A percentile compares a stretch with the other conserved stretches of the same genome.
phyloP scores from a whole-genome alignment of 2,888 invertebrate species.

The Scaptomyza tumidula region DNA sequence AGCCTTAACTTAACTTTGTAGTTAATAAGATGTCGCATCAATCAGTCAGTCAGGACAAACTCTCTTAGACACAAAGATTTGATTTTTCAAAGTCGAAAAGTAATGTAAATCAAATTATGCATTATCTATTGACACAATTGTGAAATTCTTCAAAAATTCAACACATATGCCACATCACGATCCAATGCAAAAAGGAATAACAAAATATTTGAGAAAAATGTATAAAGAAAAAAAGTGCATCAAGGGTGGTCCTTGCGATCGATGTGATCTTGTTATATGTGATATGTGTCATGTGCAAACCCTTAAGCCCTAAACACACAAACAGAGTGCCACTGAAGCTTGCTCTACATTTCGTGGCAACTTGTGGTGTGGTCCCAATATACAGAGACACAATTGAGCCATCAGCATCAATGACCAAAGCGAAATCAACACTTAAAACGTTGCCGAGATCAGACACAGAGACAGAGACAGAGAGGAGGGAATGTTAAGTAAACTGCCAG shows the following conservation, averaged over 20 bases:
- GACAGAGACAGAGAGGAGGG: constrained; percentile 1
- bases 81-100: not conserved
- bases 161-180: not conserved
- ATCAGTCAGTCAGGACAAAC: not conserved
- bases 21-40: not conserved
- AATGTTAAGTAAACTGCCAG: constrained; percentile 53
- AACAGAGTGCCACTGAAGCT: constrained; percentile 4
- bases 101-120: not conserved
- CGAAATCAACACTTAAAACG: constrained; percentile 42
- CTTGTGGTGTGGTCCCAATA: constrained; percentile 68
- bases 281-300: constrained; percentile 45
- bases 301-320: constrained; percentile 28
- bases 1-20: not conserved
- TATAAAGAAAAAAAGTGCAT: constrained; percentile 5
- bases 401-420: constrained; percentile 65
- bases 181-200: constrained; percentile 4
- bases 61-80: not conserved
- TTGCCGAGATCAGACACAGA: not conserved
- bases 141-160: not conserved
- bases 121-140: not conserved
- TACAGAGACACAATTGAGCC: constrained; percentile 65
- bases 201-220: not conserved
- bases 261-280: constrained; percentile 26
- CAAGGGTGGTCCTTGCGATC: constrained; percentile 42
- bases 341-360: constrained; percentile 69